Conservation (phyloP, 2,888 invertebrate genomes). For the Oscheius sp. region DNA sequence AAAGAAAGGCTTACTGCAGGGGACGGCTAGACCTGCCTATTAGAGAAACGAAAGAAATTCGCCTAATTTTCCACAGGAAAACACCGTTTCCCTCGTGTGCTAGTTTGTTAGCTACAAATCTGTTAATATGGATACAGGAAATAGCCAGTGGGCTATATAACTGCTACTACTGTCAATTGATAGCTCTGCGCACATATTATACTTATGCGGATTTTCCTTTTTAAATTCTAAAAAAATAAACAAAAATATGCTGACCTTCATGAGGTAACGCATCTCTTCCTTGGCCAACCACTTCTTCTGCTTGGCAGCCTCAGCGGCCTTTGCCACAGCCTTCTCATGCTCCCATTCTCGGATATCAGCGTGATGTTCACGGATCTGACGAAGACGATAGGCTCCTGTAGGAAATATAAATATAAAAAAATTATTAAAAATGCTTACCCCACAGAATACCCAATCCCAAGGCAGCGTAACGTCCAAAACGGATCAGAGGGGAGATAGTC, state of each 20-base stretch:
- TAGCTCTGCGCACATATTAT: background rate
- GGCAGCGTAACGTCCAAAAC: conserved; percentile 68
- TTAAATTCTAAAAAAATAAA: background rate
- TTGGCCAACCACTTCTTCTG: conserved; percentile 72
- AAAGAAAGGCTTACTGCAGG: too few relatives aligned
- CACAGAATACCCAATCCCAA: conserved; percentile 70
- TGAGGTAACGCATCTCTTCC: conserved; percentile 71
- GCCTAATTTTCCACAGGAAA: too few relatives aligned
- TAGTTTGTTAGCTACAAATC: too few relatives aligned
- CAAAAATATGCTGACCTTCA: conserved; percentile 58
- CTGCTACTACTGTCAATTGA: too few relatives aligned
- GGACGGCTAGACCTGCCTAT: too few relatives aligned
- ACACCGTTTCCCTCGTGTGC: too few relatives aligned
- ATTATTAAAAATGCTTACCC: conserved; percentile 44
- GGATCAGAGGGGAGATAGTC: conserved; percentile 70
- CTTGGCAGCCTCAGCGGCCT: conserved; percentile 66
- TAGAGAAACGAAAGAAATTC: too few relatives aligned
- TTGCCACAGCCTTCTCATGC: conserved; percentile 71
- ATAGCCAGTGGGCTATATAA: too few relatives aligned
- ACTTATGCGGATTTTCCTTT: background rate
- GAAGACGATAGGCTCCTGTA: conserved; percentile 64
- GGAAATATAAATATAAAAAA: background rate
- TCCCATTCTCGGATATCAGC: conserved; percentile 72
- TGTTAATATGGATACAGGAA: too few relatives aligned
- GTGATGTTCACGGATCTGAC: conserved; percentile 68